These are phyloP conservation scores for Centropus unirufus DNA, from an alignment of 2,113 vertebrate species.

Conservation along the genomic window DNA sequence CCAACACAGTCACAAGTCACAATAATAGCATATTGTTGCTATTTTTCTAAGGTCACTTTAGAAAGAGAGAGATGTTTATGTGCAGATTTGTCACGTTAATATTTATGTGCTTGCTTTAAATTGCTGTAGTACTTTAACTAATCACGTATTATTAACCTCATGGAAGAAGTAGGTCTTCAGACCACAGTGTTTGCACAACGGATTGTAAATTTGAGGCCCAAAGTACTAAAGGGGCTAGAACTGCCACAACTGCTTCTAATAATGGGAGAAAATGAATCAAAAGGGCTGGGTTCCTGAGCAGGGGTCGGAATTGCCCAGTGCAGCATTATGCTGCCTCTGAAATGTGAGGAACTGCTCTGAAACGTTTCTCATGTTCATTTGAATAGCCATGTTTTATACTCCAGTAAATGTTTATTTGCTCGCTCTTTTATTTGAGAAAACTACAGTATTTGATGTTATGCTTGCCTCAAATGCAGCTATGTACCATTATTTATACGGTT, in stretches of 20 bases:
- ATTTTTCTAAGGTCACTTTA: constrained; percentile 4
- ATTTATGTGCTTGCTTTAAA: constrained; percentile 44
- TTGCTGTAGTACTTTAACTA: constrained; percentile 45
- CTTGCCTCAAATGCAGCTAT: background rate
- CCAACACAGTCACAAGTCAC: background rate
- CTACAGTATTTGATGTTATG: background rate
- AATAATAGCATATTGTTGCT: background rate
- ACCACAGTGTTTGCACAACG: background rate
- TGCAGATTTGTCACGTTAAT: constrained; percentile 14
- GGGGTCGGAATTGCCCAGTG: background rate
- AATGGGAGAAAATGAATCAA: constrained; percentile 36
- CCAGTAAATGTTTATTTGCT: background rate
- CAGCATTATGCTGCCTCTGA: background rate
- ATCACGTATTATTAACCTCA: constrained; percentile 26
- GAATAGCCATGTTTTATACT: background rate
- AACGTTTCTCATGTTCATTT: background rate
- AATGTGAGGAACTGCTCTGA: background rate
- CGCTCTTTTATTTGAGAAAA: background rate
- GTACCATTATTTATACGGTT: background rate
- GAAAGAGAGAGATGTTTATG: background rate
- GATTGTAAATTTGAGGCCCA: background rate
- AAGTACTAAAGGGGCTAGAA: background rate
- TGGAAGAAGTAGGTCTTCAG: background rate
- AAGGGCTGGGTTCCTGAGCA: background rate
- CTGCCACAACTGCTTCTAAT: constrained; percentile 8